Evolutionary conservation across 2,113 vertebrate species (phyloP).

Genomic region (Odontesthes bonariensis): DNA sequence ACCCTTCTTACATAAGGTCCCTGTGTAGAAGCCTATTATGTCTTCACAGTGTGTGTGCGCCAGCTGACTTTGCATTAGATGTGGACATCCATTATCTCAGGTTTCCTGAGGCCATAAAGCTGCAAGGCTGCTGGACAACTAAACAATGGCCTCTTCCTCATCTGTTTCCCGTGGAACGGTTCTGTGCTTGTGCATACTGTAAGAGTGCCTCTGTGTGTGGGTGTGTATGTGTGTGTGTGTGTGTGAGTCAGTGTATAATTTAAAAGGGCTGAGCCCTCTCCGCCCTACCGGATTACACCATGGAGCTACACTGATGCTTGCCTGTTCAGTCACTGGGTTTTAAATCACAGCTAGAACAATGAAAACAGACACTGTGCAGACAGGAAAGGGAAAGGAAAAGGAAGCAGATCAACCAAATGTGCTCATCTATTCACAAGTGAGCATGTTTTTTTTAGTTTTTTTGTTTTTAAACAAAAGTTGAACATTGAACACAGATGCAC

Average conservation of each 20-base stretch:
- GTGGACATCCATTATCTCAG: conserved; percentile 73
- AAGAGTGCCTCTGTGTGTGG: conserved; percentile 36
- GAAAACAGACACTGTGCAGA: conserved; percentile 9
- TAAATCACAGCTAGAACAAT: conserved; percentile 44
- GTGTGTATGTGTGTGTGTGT: conserved; percentile 41
- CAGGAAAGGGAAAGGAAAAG: not conserved
- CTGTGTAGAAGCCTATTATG: conserved; percentile 40
- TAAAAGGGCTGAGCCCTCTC: conserved; percentile 51
- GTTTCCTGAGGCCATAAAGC: conserved; percentile 76
- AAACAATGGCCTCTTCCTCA: conserved; percentile 81
- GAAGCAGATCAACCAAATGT: conserved; percentile 26
- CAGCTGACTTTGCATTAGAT: conserved; percentile 72
- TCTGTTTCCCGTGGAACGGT: conserved; percentile 72
- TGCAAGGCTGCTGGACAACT: conserved; percentile 60
- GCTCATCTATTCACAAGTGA: conserved; percentile 16
- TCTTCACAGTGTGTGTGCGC: conserved; percentile 46
- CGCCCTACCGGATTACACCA: conserved; percentile 53
- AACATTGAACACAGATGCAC: not conserved
- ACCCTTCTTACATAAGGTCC: conserved; percentile 62
- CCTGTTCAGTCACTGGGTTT: conserved; percentile 27
- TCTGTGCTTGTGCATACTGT: conserved; percentile 31
- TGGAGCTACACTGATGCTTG: conserved; percentile 27
- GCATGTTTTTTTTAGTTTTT: not conserved
- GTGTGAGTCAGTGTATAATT: conserved; percentile 40
- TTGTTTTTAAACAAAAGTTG: not conserved